A percentile compares a stretch with the other conserved stretches of the same genome.
These are phyloP conservation scores for Tetramorium alpestre DNA, from an alignment of 1,140 invertebrate genomes.

Conservation along the genomic window DNA sequence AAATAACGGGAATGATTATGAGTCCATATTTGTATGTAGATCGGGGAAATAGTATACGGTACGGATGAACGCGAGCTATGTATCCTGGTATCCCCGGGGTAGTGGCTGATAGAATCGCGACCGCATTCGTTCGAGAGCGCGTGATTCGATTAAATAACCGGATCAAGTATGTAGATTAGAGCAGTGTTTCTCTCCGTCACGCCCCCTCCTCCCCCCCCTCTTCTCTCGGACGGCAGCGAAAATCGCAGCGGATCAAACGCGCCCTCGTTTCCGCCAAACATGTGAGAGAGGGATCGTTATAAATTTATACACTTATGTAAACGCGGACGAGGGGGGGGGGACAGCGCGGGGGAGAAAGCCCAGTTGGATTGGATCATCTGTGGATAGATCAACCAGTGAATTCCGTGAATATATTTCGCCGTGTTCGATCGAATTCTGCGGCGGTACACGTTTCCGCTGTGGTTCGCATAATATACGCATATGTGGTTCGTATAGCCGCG, in stretches of 20 bases:
- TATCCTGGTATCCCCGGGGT: constrained; percentile 36
- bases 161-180: constrained; percentile 58
- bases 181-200: not conserved
- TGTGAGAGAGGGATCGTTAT: constrained; percentile 18
- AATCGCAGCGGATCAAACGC: constrained; percentile 21
- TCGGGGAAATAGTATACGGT: constrained; percentile 35
- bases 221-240: not conserved
- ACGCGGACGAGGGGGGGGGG: not conserved
- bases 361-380: constrained; percentile 17
- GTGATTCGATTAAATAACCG: constrained; percentile 59
- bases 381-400: constrained; percentile 30
- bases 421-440: constrained; percentile 39
- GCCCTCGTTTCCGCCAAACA: not conserved
- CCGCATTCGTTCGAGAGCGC: constrained; percentile 49
- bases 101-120: constrained; percentile 38
- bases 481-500: not conserved
- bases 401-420: not conserved
- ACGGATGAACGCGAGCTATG: constrained; percentile 4
- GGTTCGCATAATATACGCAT: constrained; percentile 40
- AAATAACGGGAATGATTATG: constrained; percentile 58
- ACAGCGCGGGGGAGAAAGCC: not conserved
- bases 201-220: too few species aligned
- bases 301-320: constrained; percentile 54
- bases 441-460: constrained; percentile 14
- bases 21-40: constrained; percentile 54